Evolutionary conservation across 2,797 vertebrate genomes (phyloP), one percentile per base, ranked within the genome.

Genomic region (Esox masquinongy): DNA sequence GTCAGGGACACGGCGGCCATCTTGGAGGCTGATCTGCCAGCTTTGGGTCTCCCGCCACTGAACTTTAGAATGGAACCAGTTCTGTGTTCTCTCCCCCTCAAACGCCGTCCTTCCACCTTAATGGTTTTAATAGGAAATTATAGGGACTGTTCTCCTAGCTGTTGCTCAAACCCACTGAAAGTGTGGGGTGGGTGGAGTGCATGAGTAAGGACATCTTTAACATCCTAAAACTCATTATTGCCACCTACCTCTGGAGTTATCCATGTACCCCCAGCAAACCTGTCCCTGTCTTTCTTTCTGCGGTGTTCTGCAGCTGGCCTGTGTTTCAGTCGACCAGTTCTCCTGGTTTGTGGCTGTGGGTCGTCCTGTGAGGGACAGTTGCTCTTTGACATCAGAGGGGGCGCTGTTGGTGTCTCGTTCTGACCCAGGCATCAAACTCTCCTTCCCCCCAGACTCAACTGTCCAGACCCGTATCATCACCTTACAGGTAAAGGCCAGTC

Each of bases 331-430:
- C 56, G 88, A 82, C 15, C 96, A 99, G 79, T 99, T 99, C 90
- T 99, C 98, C 16, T 99, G 97, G 96, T 99, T 99, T 81, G 93
- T 98, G 17, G 96, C 93, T 1, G 91, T 98, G 24, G 95, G 94
- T 15, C 93, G 95, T 73, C 96, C 95, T 5, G 92, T 95, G 74
- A 94, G 92, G 82, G 93, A 99, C 77, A 85, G 90, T 75, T 98
- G 96, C 89, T 81, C 90, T 16, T 94, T 99, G 12, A 86, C 93
- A 53, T 89, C 96, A 71, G 92, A 95, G 49, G 97, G 97, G 51
- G 89, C 94, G 0, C 81, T 97, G 82, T 90, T 99, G 71, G 95
- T 96, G 74, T 98, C 96, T 63, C 95, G 92, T 0, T 92, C 92
- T 68, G 91, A 98, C 80, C 91, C 96, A 4, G 93, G 93, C 82